phyloP scores from a whole-genome alignment of 1,140 invertebrate genomes.

The Radopholus similis region DNA sequence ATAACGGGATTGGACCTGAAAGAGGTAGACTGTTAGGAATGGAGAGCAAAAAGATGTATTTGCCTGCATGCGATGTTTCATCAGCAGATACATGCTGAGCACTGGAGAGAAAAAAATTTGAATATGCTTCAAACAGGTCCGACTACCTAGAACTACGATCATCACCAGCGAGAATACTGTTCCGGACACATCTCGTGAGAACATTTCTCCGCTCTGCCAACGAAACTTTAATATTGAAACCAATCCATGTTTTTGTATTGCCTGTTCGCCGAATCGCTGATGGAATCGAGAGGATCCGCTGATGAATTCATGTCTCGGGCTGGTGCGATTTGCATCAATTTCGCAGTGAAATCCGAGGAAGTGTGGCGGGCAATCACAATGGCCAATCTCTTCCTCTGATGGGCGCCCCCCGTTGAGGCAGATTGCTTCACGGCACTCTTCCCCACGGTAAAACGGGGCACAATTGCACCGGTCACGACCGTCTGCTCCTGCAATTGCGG shows the following conservation, averaged over 20 bases:
- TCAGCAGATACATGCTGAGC: constrained; percentile 55
- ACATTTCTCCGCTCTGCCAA: constrained; percentile 47
- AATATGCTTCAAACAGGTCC: not conserved
- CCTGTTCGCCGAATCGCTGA: constrained; percentile 45
- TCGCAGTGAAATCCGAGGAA: constrained; percentile 58
- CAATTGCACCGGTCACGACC: constrained; percentile 55
- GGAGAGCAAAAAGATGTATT: not conserved
- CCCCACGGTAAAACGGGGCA: constrained; percentile 54
- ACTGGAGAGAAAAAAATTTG: constrained; percentile 27
- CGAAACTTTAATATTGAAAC: not conserved
- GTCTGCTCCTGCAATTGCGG: not conserved
- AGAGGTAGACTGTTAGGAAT: not conserved
- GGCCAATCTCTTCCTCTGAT: constrained; percentile 27
- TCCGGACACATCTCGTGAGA: constrained; percentile 55
- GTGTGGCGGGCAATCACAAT: constrained; percentile 51
- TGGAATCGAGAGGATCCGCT: constrained; percentile 40
- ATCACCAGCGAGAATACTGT: constrained; percentile 58
- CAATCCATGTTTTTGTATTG: not conserved
- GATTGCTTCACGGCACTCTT: constrained; percentile 56
- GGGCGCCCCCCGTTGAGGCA: constrained; percentile 53
- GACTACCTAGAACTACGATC: constrained; percentile 51
- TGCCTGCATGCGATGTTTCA: constrained; percentile 61
- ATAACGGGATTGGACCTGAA: constrained; percentile 39
- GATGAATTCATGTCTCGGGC: constrained; percentile 1
- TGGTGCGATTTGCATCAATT: constrained; percentile 53